Base-by-base conservation (phyloP, 2,113 vertebrate genomes). In the Corythaeola cristata region DNA sequence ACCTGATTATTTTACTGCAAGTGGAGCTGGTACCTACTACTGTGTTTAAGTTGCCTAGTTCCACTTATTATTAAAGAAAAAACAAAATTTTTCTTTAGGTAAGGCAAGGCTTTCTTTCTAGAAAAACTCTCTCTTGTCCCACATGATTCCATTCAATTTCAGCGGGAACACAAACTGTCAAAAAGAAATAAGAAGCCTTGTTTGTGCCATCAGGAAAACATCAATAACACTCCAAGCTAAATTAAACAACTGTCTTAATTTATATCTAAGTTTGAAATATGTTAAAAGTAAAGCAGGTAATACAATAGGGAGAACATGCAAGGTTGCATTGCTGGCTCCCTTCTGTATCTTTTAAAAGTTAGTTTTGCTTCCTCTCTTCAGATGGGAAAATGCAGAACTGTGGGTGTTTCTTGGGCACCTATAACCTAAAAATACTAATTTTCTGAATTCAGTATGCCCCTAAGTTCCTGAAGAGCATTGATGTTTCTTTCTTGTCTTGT, bases 11-110 rank as follows among this genome's bases (percentile, higher is more conserved):
- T 78, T 73, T 45, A 41, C 33, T 86, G 11, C 27, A 73, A 52
- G 8, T 22, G 26, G 19, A 69, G 26, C 9, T 68, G 9, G 8
- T 78, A 58, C 0, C 0, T 62, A 23, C 23, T 47, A 6, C 8
- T 45, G 11, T 37, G 15, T 52, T 67, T 35, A 50, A 33, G 15
- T 63, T 73, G 16, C 49, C 10, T 47, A 52, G 3, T 64, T 87
- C 22, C 30, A 75, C 12, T 22, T 58, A 28, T 35, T 72, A 60
- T 18, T 81, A 55, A n/a, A 66, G 23, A 39, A 63, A 72, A 75
- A 6, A 0, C n/a, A n/a, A n/a, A n/a, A n/a, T n/a, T n/a, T n/a
- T n/a, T n/a, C n/a, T n/a, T n/a, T n/a, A n/a, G n/a, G n/a, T n/a
- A n/a, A n/a, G 16, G 41, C 9, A 63, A 77, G 18, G 19, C 5